Evolutionary conservation across 2,113 vertebrate genomes (phyloP), one percentile per base, ranked within the genome.

Genomic region (Syngnathus typhle): DNA sequence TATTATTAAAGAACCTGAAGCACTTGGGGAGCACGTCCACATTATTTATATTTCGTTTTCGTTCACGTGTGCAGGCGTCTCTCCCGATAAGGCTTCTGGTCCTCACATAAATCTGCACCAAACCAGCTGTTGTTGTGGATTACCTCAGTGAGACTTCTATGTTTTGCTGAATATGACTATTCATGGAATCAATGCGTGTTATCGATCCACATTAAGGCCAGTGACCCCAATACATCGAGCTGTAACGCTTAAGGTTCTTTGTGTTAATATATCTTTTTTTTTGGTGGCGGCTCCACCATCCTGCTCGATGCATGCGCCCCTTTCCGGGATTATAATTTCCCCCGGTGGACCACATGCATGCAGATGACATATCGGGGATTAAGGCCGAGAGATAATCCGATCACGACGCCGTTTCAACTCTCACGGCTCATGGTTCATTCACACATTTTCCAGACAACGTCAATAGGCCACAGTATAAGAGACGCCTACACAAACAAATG

Each of bases 361-460:
- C 63, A 75, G 77, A 85, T 80, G 82, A 89, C 71, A 86, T 78
- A 82, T 85, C 36, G 60, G 85, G 85, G 89, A 91, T 91, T 89
- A 91, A 90, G 78, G 77, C 74, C 71, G 81, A 81, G 72, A 80
- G 82, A 87, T 89, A 89, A 91, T 89, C 88, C 73, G 70, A 75
- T 82, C 73, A 70, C 36, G 58, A 51, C 18, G 19, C 62, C 62
- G 71, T 71, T 72, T 72, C 55, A 78, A 74, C n/a, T 68, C 64
- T 69, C 15, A 56, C 7, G n/a, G 51, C 63, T 52, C 44, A 52
- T 27, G 18, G 7, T 71, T 82, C 65, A 78, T 58, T 72, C n/a
- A 72, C 81, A 52, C 59, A 71, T 23, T 23, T 62, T 44, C 38
- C 11, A 27, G 9, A 18, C 41, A 41, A 61, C 4, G 12, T 60